Conservation (phyloP, 1,140 invertebrate species). For the Brachionus sp. region DNA sequence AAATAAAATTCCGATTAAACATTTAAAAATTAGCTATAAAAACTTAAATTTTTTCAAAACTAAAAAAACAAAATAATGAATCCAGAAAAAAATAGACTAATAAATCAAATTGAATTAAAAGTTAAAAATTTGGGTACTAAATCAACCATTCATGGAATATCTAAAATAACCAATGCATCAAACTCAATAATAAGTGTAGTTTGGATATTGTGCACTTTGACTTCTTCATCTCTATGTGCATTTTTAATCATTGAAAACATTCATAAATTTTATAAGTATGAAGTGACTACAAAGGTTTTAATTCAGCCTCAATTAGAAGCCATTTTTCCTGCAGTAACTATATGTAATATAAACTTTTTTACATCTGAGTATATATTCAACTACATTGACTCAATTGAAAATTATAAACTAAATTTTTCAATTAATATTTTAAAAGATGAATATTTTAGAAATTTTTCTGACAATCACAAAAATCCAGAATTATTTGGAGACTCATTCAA, state of each 20-base stretch:
- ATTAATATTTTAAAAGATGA: not conserved
- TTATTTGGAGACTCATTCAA: not conserved
- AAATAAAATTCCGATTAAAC: too few relatives aligned
- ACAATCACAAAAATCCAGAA: not conserved
- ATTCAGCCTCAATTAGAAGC: not conserved
- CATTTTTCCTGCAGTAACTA: not conserved
- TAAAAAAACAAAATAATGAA: too few relatives aligned
- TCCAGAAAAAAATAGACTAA: too few relatives aligned
- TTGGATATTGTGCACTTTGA: not conserved
- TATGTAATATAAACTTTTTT: constrained; percentile 26
- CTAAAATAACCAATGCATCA: not conserved
- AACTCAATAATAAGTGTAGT: not conserved
- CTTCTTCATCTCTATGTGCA: not conserved
- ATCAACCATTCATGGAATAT: not conserved
- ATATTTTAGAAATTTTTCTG: not conserved
- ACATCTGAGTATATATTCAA: not conserved
- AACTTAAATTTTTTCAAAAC: too few relatives aligned
- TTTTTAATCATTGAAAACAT: not conserved
- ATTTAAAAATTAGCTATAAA: too few relatives aligned
- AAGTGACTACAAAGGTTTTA: not conserved
- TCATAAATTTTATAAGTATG: not conserved
- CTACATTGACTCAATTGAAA: not conserved
- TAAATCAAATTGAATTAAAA: too few relatives aligned
- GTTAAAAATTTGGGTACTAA: not conserved
- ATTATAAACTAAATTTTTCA: not conserved